Conservation (phyloP, 92 coral and sea anemone species). For the Phymanthus crucifer region DNA sequence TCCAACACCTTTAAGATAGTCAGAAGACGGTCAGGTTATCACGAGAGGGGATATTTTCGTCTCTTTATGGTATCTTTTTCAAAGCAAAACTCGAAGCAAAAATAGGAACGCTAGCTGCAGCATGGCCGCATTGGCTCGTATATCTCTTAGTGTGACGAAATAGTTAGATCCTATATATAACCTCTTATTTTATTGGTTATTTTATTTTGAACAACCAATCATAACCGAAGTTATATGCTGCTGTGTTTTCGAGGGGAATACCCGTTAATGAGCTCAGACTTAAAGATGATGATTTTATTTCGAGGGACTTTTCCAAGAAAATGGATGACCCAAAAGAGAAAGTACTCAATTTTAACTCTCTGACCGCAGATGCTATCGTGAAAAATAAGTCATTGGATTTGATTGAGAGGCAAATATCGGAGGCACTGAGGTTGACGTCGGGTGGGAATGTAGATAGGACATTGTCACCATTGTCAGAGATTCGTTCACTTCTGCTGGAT, state of each 20-base stretch:
- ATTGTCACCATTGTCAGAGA: neutral
- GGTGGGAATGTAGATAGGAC: neutral
- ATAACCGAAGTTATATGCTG: neutral
- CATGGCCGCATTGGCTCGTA: neutral
- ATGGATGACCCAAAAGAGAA: neutral
- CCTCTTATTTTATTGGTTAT: conserved; percentile 7
- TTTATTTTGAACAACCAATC: conserved; percentile 7
- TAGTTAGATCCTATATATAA: neutral
- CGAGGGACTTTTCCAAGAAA: too few species aligned
- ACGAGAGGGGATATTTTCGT: neutral
- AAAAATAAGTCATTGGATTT: conserved; percentile 12
- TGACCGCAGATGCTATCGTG: neutral
- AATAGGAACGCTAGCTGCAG: neutral
- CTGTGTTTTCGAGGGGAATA: conserved; percentile 18
- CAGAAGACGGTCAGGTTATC: neutral
- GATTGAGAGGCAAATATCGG: conserved; percentile 15
- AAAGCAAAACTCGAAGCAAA: neutral
- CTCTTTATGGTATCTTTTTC: neutral
- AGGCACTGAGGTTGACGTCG: conserved; percentile 1
- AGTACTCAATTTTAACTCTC: neutral
- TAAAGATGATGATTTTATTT: neutral
- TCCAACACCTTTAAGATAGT: neutral
- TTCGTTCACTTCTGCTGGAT: conserved; percentile 12
- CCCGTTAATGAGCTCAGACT: neutral
- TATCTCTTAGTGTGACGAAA: neutral